phyloP scores from a whole-genome alignment of 1,140 invertebrate species.

The Anoplolepis gracilipes region DNA sequence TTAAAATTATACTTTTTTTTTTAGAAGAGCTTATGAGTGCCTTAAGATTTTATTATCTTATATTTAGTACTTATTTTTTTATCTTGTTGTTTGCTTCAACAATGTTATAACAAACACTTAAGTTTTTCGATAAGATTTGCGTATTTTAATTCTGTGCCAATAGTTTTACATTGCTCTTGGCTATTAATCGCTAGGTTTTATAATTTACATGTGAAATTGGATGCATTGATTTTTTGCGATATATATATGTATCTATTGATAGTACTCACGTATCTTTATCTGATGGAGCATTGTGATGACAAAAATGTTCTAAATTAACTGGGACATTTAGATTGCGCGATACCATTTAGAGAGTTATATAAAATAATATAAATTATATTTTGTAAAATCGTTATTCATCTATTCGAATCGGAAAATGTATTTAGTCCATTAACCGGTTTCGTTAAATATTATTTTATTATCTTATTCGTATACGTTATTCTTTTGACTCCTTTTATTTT shows the following conservation, averaged over 20 bases:
- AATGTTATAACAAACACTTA: slow-evolving; percentile 33
- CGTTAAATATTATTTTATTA: slow-evolving; percentile 46
- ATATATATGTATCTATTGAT: neutral
- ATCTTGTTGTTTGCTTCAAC: neutral
- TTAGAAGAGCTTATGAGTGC: neutral
- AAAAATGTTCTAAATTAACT: slow-evolving; percentile 18
- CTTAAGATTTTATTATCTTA: slow-evolving; percentile 24
- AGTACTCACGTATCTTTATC: slow-evolving; percentile 9
- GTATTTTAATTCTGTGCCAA: slow-evolving; percentile 3
- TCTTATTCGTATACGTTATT: slow-evolving; percentile 18
- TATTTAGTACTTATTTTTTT: slow-evolving; percentile 5
- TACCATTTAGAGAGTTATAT: neutral
- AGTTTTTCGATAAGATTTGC: slow-evolving; percentile 52
- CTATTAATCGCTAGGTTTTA: slow-evolving; percentile 63
- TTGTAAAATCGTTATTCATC: slow-evolving; percentile 26
- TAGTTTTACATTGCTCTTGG: slow-evolving; percentile 15
- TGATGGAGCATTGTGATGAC: slow-evolving; percentile 9
- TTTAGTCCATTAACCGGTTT: slow-evolving; percentile 33
- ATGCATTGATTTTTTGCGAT: slow-evolving; percentile 62
- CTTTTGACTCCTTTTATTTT: slow-evolving; percentile 15
- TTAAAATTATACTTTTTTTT: too few relatives aligned
- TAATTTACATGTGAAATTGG: slow-evolving; percentile 69
- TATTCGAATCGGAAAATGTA: slow-evolving; percentile 23
- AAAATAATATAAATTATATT: neutral
- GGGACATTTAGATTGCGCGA: slow-evolving; percentile 29